These are phyloP conservation scores for Saxicola maurus DNA, from an alignment of 2,797 vertebrate genomes.

Conservation along the genomic window DNA sequence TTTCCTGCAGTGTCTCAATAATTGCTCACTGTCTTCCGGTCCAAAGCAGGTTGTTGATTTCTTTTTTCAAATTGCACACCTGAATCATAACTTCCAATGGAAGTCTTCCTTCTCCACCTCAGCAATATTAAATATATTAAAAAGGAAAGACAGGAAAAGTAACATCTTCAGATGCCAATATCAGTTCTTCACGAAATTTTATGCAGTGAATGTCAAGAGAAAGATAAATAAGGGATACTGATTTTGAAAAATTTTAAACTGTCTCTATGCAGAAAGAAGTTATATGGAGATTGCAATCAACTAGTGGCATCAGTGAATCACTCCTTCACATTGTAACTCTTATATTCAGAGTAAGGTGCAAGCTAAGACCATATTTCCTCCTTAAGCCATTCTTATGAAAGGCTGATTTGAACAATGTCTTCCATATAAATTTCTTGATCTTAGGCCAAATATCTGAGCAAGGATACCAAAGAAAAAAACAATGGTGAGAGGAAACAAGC, in stretches of 20 bases:
- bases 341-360: background rate
- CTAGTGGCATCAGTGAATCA: background rate
- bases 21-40: conserved; percentile 49
- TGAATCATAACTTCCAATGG: background rate
- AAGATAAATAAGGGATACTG: background rate
- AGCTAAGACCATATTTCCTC: background rate
- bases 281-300: background rate
- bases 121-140: background rate
- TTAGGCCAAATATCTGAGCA: background rate
- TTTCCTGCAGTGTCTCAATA: conserved; percentile 58
- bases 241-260: background rate
- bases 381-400: background rate
- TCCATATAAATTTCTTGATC: background rate
- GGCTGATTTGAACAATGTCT: background rate
- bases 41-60: background rate
- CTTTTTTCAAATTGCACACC: background rate
- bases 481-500: background rate
- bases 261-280: background rate
- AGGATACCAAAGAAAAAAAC: background rate
- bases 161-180: background rate
- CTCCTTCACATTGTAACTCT: background rate
- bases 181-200: background rate
- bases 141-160: background rate
- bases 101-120: background rate
- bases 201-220: background rate